Conservation (phyloP, 2,113 vertebrate species). For the Rousettus leschenaultii region DNA sequence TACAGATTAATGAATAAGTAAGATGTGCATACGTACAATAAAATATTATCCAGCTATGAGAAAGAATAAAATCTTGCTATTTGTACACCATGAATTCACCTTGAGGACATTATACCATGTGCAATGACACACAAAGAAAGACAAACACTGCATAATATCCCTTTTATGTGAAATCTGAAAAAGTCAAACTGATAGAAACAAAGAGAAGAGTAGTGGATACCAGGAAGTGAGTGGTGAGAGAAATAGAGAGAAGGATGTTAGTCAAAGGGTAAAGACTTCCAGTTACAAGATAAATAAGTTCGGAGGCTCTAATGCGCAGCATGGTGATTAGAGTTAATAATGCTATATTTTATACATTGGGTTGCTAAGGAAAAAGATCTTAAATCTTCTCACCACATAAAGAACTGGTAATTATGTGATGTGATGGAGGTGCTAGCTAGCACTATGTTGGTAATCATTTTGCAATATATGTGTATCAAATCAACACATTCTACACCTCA, state of each 20-base stretch:
- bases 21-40: background rate
- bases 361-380: background rate
- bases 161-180: background rate
- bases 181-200: background rate
- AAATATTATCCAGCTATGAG: background rate
- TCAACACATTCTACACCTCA: background rate
- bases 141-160: background rate
- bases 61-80: background rate
- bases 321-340: background rate
- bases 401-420: background rate
- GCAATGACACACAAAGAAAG: background rate
- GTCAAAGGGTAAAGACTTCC: background rate
- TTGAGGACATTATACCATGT: background rate
- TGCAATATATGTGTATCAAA: background rate
- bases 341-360: background rate
- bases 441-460: background rate
- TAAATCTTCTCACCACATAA: background rate
- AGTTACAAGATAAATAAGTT: background rate
- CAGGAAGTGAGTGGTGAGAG: background rate
- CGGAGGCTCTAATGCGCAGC: background rate
- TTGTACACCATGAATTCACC: background rate
- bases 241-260: background rate
- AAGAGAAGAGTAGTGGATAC: background rate
- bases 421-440: background rate
- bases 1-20: background rate